phyloP scores from a whole-genome alignment of 30 jellyfish, hydroid and myxozoan genomes.

The Chrysaora quinquecirrha region DNA sequence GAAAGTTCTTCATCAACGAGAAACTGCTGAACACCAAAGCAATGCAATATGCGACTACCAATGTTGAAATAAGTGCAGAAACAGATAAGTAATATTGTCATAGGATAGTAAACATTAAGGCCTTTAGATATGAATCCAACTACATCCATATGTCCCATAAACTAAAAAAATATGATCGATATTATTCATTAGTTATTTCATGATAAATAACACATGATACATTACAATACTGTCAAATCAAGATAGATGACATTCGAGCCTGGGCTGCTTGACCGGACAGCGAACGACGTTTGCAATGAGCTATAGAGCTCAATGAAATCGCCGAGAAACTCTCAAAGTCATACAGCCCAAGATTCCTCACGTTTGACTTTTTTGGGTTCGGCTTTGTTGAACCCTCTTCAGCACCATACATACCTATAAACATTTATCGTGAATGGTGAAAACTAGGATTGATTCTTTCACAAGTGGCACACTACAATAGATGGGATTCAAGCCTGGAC shows the following conservation, averaged over 20 bases:
- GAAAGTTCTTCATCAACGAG: constrained; percentile 89
- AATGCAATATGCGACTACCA: constrained; percentile 89
- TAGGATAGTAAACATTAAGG: constrained; percentile 91
- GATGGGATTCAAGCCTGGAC: too few relatives aligned
- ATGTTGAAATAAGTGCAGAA: constrained; percentile 88
- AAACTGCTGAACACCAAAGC: constrained; percentile 93
- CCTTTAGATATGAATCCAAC: constrained; percentile 93
- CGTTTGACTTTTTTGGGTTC: too few relatives aligned
- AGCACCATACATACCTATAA: too few relatives aligned
- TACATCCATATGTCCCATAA: constrained; percentile 98
- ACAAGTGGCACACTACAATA: too few relatives aligned
- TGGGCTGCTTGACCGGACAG: too few relatives aligned
- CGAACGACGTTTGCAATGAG: too few relatives aligned
- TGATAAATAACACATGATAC: not conserved
- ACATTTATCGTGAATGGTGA: too few relatives aligned
- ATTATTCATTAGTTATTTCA: not conserved
- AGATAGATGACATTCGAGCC: not conserved
- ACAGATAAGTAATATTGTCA: constrained; percentile 86
- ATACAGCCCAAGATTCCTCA: too few relatives aligned
- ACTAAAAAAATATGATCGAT: constrained; percentile 22
- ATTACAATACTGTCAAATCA: not conserved
- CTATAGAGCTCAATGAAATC: too few relatives aligned
- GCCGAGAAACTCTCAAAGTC: too few relatives aligned
- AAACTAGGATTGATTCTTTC: too few relatives aligned
- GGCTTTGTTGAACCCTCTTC: too few relatives aligned